Evolutionary conservation across 1,140 invertebrate species (phyloP).

Genomic region (Globodera ellingtonae): DNA sequence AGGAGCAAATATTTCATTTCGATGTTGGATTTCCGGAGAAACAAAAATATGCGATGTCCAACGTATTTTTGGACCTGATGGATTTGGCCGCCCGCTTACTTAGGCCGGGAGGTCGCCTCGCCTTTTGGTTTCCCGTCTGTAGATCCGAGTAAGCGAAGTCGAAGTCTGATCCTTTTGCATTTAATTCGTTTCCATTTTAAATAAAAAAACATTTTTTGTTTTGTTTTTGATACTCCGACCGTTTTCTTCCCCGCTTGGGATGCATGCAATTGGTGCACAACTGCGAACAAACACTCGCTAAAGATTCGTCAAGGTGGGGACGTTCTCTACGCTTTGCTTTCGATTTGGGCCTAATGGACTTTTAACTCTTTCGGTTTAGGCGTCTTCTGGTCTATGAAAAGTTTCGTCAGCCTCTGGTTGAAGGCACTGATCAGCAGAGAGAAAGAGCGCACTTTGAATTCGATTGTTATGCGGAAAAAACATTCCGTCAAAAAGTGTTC

Average conservation of each 20-base stretch:
- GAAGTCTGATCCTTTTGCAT: conserved; percentile 6
- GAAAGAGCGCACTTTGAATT: conserved; percentile 39
- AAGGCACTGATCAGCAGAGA: neutral
- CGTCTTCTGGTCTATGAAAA: conserved; percentile 57
- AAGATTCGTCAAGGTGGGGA: conserved; percentile 47
- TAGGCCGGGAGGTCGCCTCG: conserved; percentile 65
- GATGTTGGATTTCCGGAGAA: conserved; percentile 64
- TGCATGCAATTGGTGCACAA: conserved; percentile 66
- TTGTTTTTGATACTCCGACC: conserved; percentile 65
- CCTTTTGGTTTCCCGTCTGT: conserved; percentile 69
- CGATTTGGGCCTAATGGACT: conserved; percentile 7
- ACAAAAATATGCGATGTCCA: conserved; percentile 66
- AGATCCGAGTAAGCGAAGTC: conserved; percentile 65
- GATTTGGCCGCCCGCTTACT: conserved; percentile 68
- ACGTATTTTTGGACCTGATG: conserved; percentile 68
- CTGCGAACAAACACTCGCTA: conserved; percentile 67
- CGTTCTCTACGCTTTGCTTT: neutral
- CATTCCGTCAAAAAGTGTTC: conserved; percentile 56
- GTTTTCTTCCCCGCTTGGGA: conserved; percentile 67
- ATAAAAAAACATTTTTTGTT: conserved; percentile 19
- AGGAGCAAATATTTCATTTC: neutral
- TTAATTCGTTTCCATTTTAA: conserved; percentile 29
- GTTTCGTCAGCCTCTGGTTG: conserved; percentile 18
- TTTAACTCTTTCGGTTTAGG: conserved; percentile 34
- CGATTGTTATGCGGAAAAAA: conserved; percentile 41